These are phyloP conservation scores for Hylaea fasciaria DNA, from an alignment of 2,888 invertebrate genomes.

Conservation along the genomic window DNA sequence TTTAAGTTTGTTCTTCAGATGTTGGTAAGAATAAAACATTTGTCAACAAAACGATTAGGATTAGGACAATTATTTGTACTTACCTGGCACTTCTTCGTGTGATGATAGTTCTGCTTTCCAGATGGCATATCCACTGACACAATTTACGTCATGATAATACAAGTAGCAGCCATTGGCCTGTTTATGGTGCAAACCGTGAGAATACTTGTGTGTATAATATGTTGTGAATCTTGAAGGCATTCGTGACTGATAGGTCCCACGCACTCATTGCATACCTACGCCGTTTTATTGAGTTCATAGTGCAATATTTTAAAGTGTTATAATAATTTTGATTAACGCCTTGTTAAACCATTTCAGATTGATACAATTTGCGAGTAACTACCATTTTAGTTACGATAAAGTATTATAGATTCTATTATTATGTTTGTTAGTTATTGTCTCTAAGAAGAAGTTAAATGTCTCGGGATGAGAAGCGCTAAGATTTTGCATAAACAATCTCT, in stretches of 20 bases:
- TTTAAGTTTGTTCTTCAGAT: not conserved
- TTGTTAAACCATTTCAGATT: slow-evolving; percentile 7
- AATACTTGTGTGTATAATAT: slow-evolving; percentile 3
- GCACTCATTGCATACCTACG: not conserved
- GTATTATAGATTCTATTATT: not conserved
- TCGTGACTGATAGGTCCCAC: slow-evolving; percentile 12
- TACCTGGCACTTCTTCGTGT: too few relatives aligned
- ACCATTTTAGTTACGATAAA: slow-evolving; percentile 11
- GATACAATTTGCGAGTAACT: slow-evolving; percentile 12
- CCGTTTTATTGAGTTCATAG: slow-evolving; percentile 4
- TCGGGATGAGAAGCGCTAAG: not conserved
- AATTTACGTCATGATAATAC: slow-evolving; percentile 10
- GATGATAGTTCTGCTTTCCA: too few relatives aligned
- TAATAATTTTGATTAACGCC: slow-evolving; percentile 7
- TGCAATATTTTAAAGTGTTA: not conserved
- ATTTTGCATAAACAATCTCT: too few relatives aligned
- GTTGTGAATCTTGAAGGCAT: slow-evolving; percentile 2
- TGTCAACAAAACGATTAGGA: too few relatives aligned
- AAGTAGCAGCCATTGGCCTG: slow-evolving; percentile 8
- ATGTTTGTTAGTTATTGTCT: not conserved
- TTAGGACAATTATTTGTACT: too few relatives aligned
- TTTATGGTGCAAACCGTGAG: slow-evolving; percentile 11
- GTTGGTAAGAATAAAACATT: too few relatives aligned
- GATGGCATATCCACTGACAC: not conserved
- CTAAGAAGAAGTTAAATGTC: not conserved